Percentiles rank a stretch among this genome's conserved stretches.
Conservation (phyloP, 2,113 vertebrate species). For the Vicugna pacos region DNA sequence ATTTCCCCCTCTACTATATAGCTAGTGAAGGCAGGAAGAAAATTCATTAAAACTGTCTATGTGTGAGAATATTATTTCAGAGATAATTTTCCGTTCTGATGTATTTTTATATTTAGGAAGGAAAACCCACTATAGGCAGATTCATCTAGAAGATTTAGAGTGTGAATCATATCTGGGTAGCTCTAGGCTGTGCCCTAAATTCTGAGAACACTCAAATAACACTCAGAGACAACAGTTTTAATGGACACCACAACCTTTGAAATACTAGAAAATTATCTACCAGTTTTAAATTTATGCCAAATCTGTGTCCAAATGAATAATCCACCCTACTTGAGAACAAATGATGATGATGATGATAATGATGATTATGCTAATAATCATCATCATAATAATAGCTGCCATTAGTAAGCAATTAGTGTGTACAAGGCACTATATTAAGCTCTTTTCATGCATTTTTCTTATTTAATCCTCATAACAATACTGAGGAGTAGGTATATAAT, state of each 20-base stretch:
- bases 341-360: slow-evolving; percentile 76
- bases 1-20: neutral
- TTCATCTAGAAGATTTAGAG: slow-evolving; percentile 3
- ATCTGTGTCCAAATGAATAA: slow-evolving; percentile 72
- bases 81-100: slow-evolving; percentile 1
- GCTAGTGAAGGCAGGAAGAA: neutral
- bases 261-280: slow-evolving; percentile 63
- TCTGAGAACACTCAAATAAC: neutral
- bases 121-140: neutral
- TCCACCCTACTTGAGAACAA: slow-evolving; percentile 75
- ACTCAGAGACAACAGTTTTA: slow-evolving; percentile 59
- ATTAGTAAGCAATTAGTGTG: slow-evolving; percentile 76
- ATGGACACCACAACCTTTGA: slow-evolving; percentile 42
- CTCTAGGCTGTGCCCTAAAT: neutral
- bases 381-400: slow-evolving; percentile 70
- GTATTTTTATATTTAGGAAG: neutral
- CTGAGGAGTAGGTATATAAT: slow-evolving; percentile 67
- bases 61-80: slow-evolving; percentile 33
- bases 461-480: slow-evolving; percentile 71
- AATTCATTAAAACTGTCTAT: neutral
- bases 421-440: slow-evolving; percentile 65
- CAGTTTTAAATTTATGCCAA: slow-evolving; percentile 74
- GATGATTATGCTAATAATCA: slow-evolving; percentile 69
- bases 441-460: slow-evolving; percentile 74
- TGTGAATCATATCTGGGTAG: neutral